Evolutionary conservation across 2,113 vertebrate species (phyloP), one percentile per base, ranked within the genome.

Genomic region (Rhynchopsitta pachyrhyncha): DNA sequence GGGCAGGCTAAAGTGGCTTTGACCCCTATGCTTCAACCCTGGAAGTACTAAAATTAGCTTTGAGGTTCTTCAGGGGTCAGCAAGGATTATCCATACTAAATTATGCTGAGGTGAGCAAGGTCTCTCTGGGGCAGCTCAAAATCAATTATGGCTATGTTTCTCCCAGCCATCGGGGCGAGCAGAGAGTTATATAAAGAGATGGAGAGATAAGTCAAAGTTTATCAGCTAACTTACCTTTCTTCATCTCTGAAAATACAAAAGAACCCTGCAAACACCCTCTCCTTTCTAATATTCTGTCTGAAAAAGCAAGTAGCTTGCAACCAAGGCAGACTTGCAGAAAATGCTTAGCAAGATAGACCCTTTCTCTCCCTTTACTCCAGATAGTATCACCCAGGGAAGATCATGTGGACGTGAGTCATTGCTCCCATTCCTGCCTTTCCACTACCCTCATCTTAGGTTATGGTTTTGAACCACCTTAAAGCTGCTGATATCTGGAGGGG

Each of bases 341-440:
- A 69, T 20, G 29, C 10, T 41, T 60, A 20, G 28, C 20, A 59
- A 93, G 6, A 42, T 15, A 44, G 0, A 27, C 8, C 8, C 17
- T 22, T 81, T 78, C 12, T 52, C 37, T 59, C 42, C 28, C 37
- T 81, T 31, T 63, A 78, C 13, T 17, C 37, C 5, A 17, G 80
- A 69, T 3, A 17, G 4, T 31, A n/a, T 27, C 81, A 46, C 7
- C 19, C 31, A 29, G 24, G 10, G 24, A 31, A 70, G 31, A 44
- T 49, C 6, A 28, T 0, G 0, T 8, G 9, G 3, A 49, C 17
- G 7, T 73, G 15, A 49, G 7, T 52, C 2, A 8, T 33, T 17
- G 68, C 19, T 63, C 41, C 7, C 25, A 16, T 52, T 86, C 18
- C 19, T 41, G n/a, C 63, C 29, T 66, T 77, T 23, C 28, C 31